Base-by-base conservation (phyloP, 2,888 invertebrate species). In the Eumacrocentrus americanus region DNA sequence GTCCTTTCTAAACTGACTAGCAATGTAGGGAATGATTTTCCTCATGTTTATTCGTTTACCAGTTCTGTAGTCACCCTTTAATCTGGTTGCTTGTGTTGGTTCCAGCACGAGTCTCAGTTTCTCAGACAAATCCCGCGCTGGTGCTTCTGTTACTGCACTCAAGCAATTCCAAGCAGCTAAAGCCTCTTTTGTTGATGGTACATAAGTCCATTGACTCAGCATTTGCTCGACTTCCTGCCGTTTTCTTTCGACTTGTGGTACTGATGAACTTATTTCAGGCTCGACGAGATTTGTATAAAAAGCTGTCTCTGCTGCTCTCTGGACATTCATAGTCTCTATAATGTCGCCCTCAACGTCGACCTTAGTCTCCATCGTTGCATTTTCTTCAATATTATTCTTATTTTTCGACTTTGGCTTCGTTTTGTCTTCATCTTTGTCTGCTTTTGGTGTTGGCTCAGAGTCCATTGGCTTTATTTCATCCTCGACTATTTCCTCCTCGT, bases 31-130 rank as follows among this genome's bases (percentile, higher is more conserved):
- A 75, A 99, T 97, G 56, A 99, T 92, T 78, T 93, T 94, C 46
- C 98, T 88, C 98, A 99, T 99, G 82, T 99, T 99, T 53, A 99
- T 91, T 5, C 99, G 87, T 63, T 95, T 91, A 0, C 99, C 99
- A 0, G 96, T 98, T 53, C 97, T 87, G 81, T 94, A 99, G 81
- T 99, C 99, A 16, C 99, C 99, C 82, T 88, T 93, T 29, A 96
- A 84, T 65, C 95, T 87, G 0, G 96, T 92, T 0, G 96, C 92
- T 71, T 94, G 91, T 0, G 97, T 96, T 0, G 99, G 99, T 79
- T 99, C 98, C 37, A 99, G 82, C 44, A 99, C 93, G 0, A 99
- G 86, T 46, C 99, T 84, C 62, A 99, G 84, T 70, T 97, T 91
- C 79, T 99, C 98, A 68, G 96, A 95, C 34, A 99, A 84, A 68